Evolutionary conservation across 2,797 vertebrate genomes (phyloP).

Genomic region (Lithobates pipiens): DNA sequence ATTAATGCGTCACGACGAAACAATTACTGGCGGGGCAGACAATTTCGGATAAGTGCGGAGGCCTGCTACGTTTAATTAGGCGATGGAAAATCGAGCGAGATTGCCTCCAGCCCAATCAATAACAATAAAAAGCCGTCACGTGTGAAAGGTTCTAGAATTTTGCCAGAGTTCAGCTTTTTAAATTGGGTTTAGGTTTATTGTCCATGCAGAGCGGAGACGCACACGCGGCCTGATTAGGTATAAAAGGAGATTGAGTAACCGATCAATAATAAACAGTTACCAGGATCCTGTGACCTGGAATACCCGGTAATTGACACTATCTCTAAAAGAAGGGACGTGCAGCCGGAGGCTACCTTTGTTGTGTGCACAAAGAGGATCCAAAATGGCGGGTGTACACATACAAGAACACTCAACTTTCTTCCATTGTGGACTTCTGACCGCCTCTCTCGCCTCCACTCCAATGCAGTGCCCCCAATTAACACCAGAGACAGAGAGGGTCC

Average conservation of each 20-base stretch:
- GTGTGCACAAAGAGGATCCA: no score
- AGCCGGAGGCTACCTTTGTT: no score
- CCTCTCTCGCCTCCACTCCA: no score
- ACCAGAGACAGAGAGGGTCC: no score
- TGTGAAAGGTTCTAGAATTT: slow-evolving; percentile 16
- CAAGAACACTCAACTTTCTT: no score
- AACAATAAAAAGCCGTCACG: slow-evolving; percentile 45
- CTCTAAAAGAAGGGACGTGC: no score
- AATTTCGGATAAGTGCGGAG: slow-evolving; percentile 29
- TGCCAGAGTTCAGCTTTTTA: slow-evolving; percentile 31
- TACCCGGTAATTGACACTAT: no score
- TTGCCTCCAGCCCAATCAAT: slow-evolving; percentile 48
- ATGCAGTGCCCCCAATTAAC: no score
- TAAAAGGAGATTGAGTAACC: slow-evolving; percentile 1
- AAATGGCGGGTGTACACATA: no score
- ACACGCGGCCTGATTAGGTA: not conserved
- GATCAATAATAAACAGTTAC: slow-evolving; percentile 30
- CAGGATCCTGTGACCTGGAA: no score
- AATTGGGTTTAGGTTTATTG: slow-evolving; percentile 45
- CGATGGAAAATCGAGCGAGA: slow-evolving; percentile 33
- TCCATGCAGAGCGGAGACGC: slow-evolving; percentile 11
- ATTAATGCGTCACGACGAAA: slow-evolving; percentile 40
- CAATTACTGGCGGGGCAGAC: slow-evolving; percentile 41
- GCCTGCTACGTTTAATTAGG: slow-evolving; percentile 42
- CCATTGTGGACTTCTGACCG: no score